These are phyloP conservation scores for Acrocera orbiculus DNA, from an alignment of 2,888 invertebrate species.

Conservation along the genomic window DNA sequence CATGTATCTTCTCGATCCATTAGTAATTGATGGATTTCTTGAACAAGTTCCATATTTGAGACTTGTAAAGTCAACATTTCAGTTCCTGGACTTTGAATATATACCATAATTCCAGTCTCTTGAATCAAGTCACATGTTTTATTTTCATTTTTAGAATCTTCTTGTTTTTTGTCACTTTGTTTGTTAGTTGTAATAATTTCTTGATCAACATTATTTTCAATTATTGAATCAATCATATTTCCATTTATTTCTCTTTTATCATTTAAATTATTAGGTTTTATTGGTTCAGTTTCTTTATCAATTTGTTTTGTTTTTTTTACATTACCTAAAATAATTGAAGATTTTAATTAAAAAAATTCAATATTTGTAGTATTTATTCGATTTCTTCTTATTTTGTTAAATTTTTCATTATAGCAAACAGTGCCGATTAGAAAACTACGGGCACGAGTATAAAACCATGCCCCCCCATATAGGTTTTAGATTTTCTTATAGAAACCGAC, in stretches of 20 bases:
- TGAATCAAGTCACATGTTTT: constrained; percentile 58
- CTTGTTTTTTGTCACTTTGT: constrained; percentile 13
- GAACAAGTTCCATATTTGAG: constrained; percentile 92
- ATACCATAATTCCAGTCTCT: constrained; percentile 84
- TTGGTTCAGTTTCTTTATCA: constrained; percentile 10
- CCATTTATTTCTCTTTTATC: constrained; percentile 6
- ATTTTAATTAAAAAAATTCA: neutral
- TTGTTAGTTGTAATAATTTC: constrained; percentile 1
- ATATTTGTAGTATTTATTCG: neutral
- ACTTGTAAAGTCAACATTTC: constrained; percentile 91
- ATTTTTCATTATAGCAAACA: too few relatives aligned
- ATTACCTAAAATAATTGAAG: constrained; percentile 5
- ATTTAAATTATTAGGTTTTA: constrained; percentile 8
- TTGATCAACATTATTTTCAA: constrained; percentile 6
- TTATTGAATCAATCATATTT: constrained; percentile 5
- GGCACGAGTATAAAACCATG: too few relatives aligned
- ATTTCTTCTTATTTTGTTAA: too few relatives aligned
- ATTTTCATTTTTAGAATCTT: constrained; percentile 17
- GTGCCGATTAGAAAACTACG: too few relatives aligned
- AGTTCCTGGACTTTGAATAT: constrained; percentile 78
- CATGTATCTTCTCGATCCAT: constrained; percentile 99
- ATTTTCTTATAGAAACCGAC: too few relatives aligned
- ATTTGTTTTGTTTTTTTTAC: constrained; percentile 9
- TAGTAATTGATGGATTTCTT: constrained; percentile 92
- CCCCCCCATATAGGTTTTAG: too few relatives aligned